These are phyloP conservation scores for Epinephelus coioides DNA, from an alignment of 2,797 vertebrate genomes.

Conservation along the genomic window DNA sequence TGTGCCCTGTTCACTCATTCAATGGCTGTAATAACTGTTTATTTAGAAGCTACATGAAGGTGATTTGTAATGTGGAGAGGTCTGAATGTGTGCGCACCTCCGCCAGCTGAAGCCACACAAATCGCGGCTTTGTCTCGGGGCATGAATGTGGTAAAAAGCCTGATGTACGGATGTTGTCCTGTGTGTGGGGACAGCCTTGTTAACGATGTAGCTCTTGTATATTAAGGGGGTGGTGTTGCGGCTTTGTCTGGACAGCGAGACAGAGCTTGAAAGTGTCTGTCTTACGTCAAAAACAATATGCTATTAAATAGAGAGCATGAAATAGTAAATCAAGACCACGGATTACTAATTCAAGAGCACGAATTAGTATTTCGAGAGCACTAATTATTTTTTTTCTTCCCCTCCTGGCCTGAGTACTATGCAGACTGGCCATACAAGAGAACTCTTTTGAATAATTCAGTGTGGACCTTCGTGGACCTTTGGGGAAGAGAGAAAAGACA, in stretches of 20 bases:
- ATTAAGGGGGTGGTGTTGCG: neutral
- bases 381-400: neutral
- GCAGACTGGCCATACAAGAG: conserved; percentile 40
- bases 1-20: neutral
- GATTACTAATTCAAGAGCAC: neutral
- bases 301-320: conserved; percentile 1
- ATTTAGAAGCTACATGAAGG: conserved; percentile 3
- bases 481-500: conserved; percentile 54
- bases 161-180: neutral
- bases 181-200: neutral
- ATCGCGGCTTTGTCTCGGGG: neutral
- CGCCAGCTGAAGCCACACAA: neutral
- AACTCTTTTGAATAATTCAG: conserved; percentile 69
- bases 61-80: conserved; percentile 15
- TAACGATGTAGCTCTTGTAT: neutral
- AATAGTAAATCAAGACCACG: neutral
- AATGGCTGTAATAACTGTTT: neutral
- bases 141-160: neutral
- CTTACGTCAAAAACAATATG: neutral
- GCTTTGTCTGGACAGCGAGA: conserved; percentile 1
- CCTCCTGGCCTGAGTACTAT: neutral
- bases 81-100: neutral
- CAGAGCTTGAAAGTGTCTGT: neutral
- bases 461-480: conserved; percentile 63
- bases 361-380: neutral